Evolutionary conservation across 1,140 invertebrate species (phyloP).

Genomic region (Drosophila jambulina): DNA sequence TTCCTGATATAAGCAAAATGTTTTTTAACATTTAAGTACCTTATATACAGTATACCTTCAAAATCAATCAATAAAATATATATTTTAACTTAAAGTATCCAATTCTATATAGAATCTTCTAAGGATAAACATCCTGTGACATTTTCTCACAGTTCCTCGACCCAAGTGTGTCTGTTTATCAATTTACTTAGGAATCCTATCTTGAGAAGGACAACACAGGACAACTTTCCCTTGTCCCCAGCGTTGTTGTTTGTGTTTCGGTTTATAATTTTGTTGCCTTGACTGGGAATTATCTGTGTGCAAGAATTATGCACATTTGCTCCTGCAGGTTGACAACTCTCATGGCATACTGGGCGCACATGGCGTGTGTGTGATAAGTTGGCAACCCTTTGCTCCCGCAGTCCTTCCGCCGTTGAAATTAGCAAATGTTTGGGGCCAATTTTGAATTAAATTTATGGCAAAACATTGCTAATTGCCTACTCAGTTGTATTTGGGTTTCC

Average conservation of each 20-base stretch:
- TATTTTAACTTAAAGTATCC: no score
- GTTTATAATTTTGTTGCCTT: slow-evolving; percentile 60
- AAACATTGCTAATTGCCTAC: slow-evolving; percentile 75
- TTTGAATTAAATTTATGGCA: slow-evolving; percentile 70
- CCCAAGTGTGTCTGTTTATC: slow-evolving; percentile 49
- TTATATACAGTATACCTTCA: no score
- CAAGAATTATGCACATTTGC: slow-evolving; percentile 77
- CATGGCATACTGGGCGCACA: slow-evolving; percentile 48
- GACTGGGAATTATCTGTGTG: slow-evolving; percentile 51
- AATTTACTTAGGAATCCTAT: slow-evolving; percentile 54
- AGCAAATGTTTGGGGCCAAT: slow-evolving; percentile 63
- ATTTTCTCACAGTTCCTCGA: slow-evolving; percentile 16
- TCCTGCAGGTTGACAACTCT: slow-evolving; percentile 67
- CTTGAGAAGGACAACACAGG: slow-evolving; percentile 3
- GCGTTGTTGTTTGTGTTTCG: slow-evolving; percentile 50
- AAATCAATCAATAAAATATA: no score
- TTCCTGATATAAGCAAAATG: no score
- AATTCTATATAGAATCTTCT: not conserved
- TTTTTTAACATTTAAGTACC: no score
- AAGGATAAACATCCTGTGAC: not conserved
- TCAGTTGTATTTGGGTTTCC: slow-evolving; percentile 42
- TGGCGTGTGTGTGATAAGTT: slow-evolving; percentile 57
- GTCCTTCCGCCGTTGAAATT: slow-evolving; percentile 26
- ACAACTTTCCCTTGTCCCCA: slow-evolving; percentile 32
- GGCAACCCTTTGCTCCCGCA: slow-evolving; percentile 1